Percentiles rank a stretch among this genome's conserved stretches.
Conservation (phyloP, 2,797 vertebrate genomes). For the Sebastes steindachneri region DNA sequence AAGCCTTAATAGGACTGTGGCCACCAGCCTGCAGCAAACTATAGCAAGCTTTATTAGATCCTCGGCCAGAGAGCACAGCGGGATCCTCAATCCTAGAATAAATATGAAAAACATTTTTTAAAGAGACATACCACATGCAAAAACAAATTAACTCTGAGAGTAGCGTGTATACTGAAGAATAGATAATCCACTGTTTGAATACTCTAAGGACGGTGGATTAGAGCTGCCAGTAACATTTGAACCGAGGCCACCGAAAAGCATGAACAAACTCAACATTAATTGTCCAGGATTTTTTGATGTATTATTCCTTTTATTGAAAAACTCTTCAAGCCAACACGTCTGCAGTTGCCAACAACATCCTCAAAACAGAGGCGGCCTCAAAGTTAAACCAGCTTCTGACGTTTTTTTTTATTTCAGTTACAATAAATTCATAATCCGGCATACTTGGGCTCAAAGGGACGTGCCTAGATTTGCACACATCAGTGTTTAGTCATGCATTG, state of each 20-base stretch:
- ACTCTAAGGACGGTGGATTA: neutral
- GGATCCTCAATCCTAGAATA: neutral
- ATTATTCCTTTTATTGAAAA: constrained; percentile 32
- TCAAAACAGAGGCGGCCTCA: constrained; percentile 1
- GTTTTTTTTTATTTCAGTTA: neutral
- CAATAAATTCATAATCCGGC: constrained; percentile 10
- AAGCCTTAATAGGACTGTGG: neutral
- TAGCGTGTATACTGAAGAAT: neutral
- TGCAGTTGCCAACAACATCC: constrained; percentile 23
- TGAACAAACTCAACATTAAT: neutral
- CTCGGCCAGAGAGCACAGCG: neutral
- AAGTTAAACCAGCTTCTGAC: constrained; percentile 6
- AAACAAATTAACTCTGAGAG: neutral
- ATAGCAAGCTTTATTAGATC: neutral
- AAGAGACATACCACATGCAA: neutral
- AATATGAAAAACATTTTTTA: neutral
- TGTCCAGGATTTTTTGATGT: constrained; percentile 10
- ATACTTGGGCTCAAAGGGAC: neutral
- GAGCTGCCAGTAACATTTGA: constrained; percentile 37
- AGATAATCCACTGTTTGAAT: constrained; percentile 18
- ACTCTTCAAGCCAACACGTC: neutral
- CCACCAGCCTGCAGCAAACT: neutral
- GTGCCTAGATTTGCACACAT: neutral
- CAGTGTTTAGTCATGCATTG: neutral
- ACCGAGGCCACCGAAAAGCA: neutral